Conservation (phyloP, 1,140 invertebrate species). For the Portunus trituberculatus region DNA sequence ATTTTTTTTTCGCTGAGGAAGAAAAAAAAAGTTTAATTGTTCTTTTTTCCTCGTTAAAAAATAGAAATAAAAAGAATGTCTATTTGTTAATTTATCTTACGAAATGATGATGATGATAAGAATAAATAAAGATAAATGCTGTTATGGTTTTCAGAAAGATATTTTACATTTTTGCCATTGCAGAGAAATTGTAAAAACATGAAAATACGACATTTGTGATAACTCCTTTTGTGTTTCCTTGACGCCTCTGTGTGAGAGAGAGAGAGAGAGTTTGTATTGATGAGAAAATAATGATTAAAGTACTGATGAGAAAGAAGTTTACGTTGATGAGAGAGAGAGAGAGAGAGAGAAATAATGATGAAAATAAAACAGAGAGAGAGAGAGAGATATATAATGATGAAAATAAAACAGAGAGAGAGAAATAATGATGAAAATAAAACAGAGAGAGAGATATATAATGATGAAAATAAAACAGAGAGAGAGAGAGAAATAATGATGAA, state of each 20-base stretch:
- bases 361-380: no score
- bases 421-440: no score
- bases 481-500: no score
- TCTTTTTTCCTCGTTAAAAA: neutral
- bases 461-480: no score
- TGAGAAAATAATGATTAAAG: no score
- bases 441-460: no score
- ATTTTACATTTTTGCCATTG: slow-evolving; percentile 69
- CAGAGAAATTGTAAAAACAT: slow-evolving; percentile 70
- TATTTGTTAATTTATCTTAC: neutral
- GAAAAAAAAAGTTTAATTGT: neutral
- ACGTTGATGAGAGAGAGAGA: no score
- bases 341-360: no score
- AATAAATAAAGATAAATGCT: slow-evolving; percentile 46
- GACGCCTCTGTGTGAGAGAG: neutral
- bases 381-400: no score
- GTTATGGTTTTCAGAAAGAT: slow-evolving; percentile 47
- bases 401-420: no score
- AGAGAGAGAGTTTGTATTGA: no score
- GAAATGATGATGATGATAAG: neutral
- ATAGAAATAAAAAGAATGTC: neutral
- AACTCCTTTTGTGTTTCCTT: slow-evolving; percentile 59
- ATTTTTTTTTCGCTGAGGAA: neutral
- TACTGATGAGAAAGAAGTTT: no score
- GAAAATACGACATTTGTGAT: slow-evolving; percentile 75